Evolutionary conservation across 2,888 invertebrate genomes (phyloP), one percentile per base, ranked within the genome.

Genomic region (Thera obeliscata): DNA sequence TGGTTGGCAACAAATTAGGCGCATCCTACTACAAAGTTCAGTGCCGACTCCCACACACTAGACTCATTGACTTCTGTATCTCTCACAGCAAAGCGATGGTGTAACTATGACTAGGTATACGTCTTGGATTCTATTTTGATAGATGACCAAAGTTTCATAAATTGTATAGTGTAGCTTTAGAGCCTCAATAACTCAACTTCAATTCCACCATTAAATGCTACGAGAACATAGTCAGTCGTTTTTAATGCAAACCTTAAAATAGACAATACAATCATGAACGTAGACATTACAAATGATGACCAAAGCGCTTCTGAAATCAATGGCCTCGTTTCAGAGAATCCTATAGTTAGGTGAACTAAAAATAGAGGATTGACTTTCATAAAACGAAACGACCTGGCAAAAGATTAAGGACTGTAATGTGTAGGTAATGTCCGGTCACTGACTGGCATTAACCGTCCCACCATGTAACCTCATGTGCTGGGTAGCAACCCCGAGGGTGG

Each of bases 11-110:
- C 87, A 87, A 91, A 91, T 89, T 83, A 85, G 85, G 77, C 80
- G 85, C 88, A 89, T 92, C 93, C 91, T 91, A 86, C 86, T 81
- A 85, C 83, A 82, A 85, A 91, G 89, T 88, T 89, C 88, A 89
- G 85, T 88, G 88, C 76, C 86, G 87, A 85, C 87, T 83, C 92
- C 87, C 84, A 84, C 85, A 76, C 82, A 63, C 73, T 67, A 77
- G 73, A 77, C 85, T 87, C 87, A 88, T 89, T 90, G 87, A 89
- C 85, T 87, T 81, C 80, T 78, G 80, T 78, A 56, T 67, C 67
- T 79, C 79, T 80, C 79, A 77, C 77, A 72, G 78, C 71, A 78
- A 77, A 80, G 80, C 73, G 74, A 81, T 87, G 85, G 82, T 87
- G 86, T 85, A 85, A 87, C 80, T 78, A 79, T 81, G 79, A 76